Evolutionary conservation across 1,140 invertebrate species (phyloP).

Genomic region (Acromyrmex heyeri): DNA sequence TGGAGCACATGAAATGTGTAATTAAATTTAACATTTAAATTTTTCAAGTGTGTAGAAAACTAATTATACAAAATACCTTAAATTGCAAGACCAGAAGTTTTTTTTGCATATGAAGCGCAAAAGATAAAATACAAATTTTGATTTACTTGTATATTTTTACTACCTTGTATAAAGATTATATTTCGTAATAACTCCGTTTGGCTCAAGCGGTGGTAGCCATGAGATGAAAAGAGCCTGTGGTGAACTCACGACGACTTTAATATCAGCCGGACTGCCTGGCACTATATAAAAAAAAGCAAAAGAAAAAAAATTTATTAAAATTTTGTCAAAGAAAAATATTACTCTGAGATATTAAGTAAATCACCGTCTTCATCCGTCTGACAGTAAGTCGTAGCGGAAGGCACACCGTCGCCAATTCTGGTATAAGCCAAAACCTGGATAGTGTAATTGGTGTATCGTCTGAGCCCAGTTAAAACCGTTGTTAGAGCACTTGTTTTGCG

Average conservation of each 20-base stretch:
- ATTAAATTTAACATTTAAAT: no score
- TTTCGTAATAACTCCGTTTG: slow-evolving; percentile 93
- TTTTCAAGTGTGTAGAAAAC: not conserved
- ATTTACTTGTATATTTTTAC: not conserved
- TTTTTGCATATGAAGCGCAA: not conserved
- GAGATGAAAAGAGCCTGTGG: slow-evolving; percentile 92
- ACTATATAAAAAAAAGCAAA: slow-evolving; percentile 86
- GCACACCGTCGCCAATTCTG: slow-evolving; percentile 92
- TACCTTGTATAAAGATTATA: slow-evolving; percentile 92
- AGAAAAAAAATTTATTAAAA: not conserved
- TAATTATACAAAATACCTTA: not conserved
- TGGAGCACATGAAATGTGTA: no score
- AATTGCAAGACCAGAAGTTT: not conserved
- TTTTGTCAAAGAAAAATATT: not conserved
- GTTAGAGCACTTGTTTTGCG: slow-evolving; percentile 90
- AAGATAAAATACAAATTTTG: not conserved
- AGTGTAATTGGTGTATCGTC: slow-evolving; percentile 95
- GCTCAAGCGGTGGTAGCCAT: slow-evolving; percentile 92
- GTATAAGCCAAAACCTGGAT: slow-evolving; percentile 94
- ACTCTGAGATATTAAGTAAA: slow-evolving; percentile 20
- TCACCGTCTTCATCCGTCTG: slow-evolving; percentile 94
- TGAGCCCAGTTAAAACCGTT: slow-evolving; percentile 89
- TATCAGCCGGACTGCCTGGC: slow-evolving; percentile 92
- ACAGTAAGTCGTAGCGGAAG: slow-evolving; percentile 91
- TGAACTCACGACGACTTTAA: slow-evolving; percentile 93